Evolutionary conservation across 2,797 vertebrate species (phyloP), one percentile per base, ranked within the genome.

Genomic region (Cichlasoma orientale): DNA sequence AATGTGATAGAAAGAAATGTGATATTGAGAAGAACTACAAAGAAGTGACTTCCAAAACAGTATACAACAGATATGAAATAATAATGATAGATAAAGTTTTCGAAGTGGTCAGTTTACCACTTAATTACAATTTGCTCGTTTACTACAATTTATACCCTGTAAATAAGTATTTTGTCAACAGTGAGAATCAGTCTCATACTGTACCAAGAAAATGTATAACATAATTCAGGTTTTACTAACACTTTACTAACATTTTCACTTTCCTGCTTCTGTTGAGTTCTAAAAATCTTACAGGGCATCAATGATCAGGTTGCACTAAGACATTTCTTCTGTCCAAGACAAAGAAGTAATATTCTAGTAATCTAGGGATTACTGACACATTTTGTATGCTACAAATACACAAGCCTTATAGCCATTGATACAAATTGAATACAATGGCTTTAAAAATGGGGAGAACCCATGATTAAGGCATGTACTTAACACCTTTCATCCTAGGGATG

Each of bases 401-500:
- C 52, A 57, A 56, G 18, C 58, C 10, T 71, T 36, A 80, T 77
- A 74, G 18, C 19, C 27, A 52, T 82, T 66, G 38, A 58, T 56
- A 57, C 1, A 83, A 72, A 55, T 79, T 47, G 79, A 44, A 77
- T 80, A 41, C 6, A 21, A 33, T 50, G 56, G 19, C 21, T 47
- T 77, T 29, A 55, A 47, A 33, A 63, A 16, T 4, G 3, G 52
- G 0, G 4, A 71, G 5, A 7, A 56, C 14, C 1, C 23, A 2
- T 68, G 9, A 78, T 96, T 87, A 96, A n/a, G 96, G 96, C 94
- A 96, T 91, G 87, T 92, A 95, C 75, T 96, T 96, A 7, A 80
- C 91, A 76, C 90, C 92, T 90, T 96, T 96, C 92, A 96, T 89
- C 71, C 96, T 92, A 3, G 96, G 96, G 83, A 96, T 96, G 82